These are phyloP conservation scores for Crossocerus cetratus DNA, from an alignment of 2,888 invertebrate species.

Conservation along the genomic window DNA sequence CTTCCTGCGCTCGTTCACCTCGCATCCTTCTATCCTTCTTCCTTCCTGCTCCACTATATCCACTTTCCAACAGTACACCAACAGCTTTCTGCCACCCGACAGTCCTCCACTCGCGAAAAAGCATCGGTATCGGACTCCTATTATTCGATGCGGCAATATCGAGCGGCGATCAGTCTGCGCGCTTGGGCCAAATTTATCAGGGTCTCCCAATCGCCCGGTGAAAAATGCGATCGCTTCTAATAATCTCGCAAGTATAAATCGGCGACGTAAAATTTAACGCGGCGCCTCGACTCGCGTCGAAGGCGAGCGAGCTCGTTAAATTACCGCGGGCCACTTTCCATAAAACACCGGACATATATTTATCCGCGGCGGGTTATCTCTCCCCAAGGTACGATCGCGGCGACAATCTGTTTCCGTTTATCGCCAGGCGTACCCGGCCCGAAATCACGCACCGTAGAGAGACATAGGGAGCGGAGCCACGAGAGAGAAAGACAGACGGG, in stretches of 20 bases:
- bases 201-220: too few species aligned
- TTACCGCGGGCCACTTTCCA: conserved; percentile 48
- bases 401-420: conserved; percentile 58
- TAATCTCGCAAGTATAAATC: not conserved
- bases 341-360: conserved; percentile 53
- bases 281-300: conserved; percentile 14
- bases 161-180: not conserved
- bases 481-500: too few species aligned
- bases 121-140: not conserved
- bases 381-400: conserved; percentile 43
- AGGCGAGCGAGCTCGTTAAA: conserved; percentile 33
- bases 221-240: conserved; percentile 13
- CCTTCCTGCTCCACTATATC: conserved; percentile 5
- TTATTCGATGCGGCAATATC: not conserved
- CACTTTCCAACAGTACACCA: conserved; percentile 12
- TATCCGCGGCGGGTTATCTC: conserved; percentile 33
- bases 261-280: conserved; percentile 33
- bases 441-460: conserved; percentile 7
- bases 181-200: not conserved
- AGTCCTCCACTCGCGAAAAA: not conserved
- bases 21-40: not conserved
- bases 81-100: not conserved
- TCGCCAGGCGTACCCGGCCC: conserved; percentile 25
- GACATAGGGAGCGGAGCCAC: conserved; percentile 11
- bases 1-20: conserved; percentile 18